Conservation (phyloP, 2,797 vertebrate species). For the Anas bahamensis region DNA sequence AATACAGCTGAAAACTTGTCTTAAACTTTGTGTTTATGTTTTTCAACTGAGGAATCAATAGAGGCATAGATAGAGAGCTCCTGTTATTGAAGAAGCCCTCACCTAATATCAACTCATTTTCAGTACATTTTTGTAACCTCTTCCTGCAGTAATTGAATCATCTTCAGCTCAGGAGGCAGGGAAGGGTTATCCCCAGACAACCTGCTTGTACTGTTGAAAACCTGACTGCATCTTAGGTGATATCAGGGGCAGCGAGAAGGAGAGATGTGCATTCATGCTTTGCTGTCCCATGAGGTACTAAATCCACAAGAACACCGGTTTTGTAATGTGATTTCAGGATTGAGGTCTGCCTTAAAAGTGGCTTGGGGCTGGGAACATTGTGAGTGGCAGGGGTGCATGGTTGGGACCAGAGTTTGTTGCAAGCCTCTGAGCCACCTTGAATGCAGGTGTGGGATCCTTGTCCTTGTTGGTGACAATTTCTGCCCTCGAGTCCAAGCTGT, state of each 20-base stretch:
- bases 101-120: neutral
- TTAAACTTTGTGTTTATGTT: neutral
- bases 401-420: neutral
- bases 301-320: neutral
- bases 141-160: neutral
- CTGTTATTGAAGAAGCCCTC: neutral
- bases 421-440: neutral
- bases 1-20: neutral
- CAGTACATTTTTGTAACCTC: neutral
- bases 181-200: neutral
- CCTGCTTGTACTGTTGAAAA: neutral
- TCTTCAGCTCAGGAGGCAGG: neutral
- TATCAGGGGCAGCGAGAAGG: accelerated
- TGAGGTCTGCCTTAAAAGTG: neutral
- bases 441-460: accelerated
- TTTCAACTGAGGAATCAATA: neutral
- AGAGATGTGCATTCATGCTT: neutral
- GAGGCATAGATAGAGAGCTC: neutral
- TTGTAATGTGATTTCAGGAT: neutral
- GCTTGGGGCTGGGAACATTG: accelerated
- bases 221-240: neutral
- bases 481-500: neutral
- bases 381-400: neutral
- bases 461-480: neutral
- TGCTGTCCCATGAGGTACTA: accelerated